Percentiles rank a stretch among this genome's conserved stretches.
Evolutionary conservation across 1,140 invertebrate genomes (phyloP).

Genomic region (Drosophila albomicans): DNA sequence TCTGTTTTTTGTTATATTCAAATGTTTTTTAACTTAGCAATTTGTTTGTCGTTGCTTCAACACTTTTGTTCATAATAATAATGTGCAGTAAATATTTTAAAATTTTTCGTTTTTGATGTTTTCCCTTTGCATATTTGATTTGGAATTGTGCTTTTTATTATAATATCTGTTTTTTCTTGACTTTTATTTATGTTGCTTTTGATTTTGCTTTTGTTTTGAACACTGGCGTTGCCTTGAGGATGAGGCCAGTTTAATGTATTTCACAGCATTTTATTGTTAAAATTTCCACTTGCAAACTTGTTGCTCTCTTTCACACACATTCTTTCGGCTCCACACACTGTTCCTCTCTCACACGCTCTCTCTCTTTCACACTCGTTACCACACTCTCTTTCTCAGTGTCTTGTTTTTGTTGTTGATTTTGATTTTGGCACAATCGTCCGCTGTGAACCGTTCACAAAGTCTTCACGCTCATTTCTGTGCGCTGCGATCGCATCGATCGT

Average conservation of each 20-base stretch:
- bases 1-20: constrained; percentile 53
- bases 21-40: constrained; percentile 39
- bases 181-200: constrained; percentile 17
- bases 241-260: constrained; percentile 57
- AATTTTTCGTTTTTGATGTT: constrained; percentile 26
- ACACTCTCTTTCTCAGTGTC: constrained; percentile 10
- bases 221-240: constrained; percentile 41
- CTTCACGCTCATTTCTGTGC: constrained; percentile 82
- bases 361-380: constrained; percentile 11
- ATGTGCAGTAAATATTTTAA: constrained; percentile 48
- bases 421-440: constrained; percentile 40
- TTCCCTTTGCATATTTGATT: constrained; percentile 19
- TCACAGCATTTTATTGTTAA: constrained; percentile 80
- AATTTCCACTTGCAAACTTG: constrained; percentile 82
- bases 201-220: constrained; percentile 20
- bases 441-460: constrained; percentile 79
- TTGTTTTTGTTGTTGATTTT: background rate
- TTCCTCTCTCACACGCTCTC: constrained; percentile 35
- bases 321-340: constrained; percentile 41
- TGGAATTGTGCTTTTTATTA: constrained; percentile 19
- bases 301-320: constrained; percentile 62
- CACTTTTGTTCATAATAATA: constrained; percentile 68
- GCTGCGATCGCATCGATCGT: constrained; percentile 55
- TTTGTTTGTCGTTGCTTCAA: constrained; percentile 28
- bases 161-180: constrained; percentile 2